Evolutionary conservation across 1,140 invertebrate genomes (phyloP).

Genomic region (Drosophila insularis): DNA sequence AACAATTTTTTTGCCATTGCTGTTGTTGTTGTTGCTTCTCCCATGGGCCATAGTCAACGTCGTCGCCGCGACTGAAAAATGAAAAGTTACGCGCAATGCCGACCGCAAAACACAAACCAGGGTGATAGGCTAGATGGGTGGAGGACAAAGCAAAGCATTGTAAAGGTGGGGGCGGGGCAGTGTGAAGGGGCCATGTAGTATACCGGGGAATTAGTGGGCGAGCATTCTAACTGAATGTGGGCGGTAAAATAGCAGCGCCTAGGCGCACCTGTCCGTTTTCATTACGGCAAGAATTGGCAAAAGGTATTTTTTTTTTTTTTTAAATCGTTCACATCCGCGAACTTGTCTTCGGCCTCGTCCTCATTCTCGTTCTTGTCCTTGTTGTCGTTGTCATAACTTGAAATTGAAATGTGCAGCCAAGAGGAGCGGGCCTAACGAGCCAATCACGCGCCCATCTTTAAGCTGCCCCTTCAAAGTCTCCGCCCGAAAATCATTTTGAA

Average conservation of each 20-base stretch:
- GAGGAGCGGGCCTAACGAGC: slow-evolving; percentile 35
- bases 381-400: slow-evolving; percentile 60
- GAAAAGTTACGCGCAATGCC: slow-evolving; percentile 52
- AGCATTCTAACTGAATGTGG: slow-evolving; percentile 4
- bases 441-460: slow-evolving; percentile 61
- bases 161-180: neutral
- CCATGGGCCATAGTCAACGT: slow-evolving; percentile 37
- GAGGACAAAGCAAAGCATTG: neutral
- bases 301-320: slow-evolving; percentile 37
- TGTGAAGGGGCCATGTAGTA: neutral
- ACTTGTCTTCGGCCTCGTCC: neutral
- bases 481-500: slow-evolving; percentile 66
- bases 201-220: neutral
- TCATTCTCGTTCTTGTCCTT: neutral
- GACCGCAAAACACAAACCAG: slow-evolving; percentile 1
- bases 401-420: slow-evolving; percentile 56
- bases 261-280: slow-evolving; percentile 68
- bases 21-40: slow-evolving; percentile 11
- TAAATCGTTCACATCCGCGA: slow-evolving; percentile 27
- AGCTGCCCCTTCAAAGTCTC: slow-evolving; percentile 26
- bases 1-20: slow-evolving; percentile 4
- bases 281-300: slow-evolving; percentile 60
- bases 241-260: neutral
- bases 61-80: slow-evolving; percentile 41
- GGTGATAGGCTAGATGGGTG: neutral